Base-by-base conservation (phyloP, 2,113 vertebrate species). In the Typhlomys cinereus region DNA sequence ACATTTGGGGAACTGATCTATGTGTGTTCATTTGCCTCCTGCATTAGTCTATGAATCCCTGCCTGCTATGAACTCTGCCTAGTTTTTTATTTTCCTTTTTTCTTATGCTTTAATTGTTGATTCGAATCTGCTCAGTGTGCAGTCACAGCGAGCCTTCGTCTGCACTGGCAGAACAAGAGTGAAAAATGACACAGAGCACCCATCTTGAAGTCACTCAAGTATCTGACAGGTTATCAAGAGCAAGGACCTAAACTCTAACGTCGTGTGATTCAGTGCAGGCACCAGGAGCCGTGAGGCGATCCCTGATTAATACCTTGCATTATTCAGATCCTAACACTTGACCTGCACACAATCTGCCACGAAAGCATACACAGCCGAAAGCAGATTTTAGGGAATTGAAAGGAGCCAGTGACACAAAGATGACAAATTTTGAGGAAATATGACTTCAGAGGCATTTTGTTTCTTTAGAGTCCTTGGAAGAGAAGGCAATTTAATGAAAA, bases 141-240 rank as follows among this genome's bases (percentile, higher is more conserved):
- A 36, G 41, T 48, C 52, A 82, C 29, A 46, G 25, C 73, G 80
- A 91, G 85, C 62, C 57, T 34, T 84, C 41, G 39, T 81, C n/a
- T 76, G 39, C 69, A 20, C 54, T 90, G 90, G 5, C 50, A 64
- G 75, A 89, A 81, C 69, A 91, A 31, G 15, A 20, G 13, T 85
- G 57, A 29, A 95, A 82, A 89, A 93, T 80, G 36, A 95, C 23
- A 15, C n/a, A 88, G n/a, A 41, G 48, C 1, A 34, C 46, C 34
- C 74, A 80, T 84, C 54, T 48, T 92, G 61, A 69, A 86, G 76
- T 13, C 86, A 90, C 67, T 95, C 41, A 52, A 83, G 70, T 88
- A 70, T 95, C 85, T 94, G 85, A 92, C n/a, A 94, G 36, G n/a
- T 74, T 88, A 88, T 88, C 90, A 93, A 79, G 48, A 91, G 70